Conservation (phyloP, 2,888 invertebrate species). For the Neuroscelio doddi region DNA sequence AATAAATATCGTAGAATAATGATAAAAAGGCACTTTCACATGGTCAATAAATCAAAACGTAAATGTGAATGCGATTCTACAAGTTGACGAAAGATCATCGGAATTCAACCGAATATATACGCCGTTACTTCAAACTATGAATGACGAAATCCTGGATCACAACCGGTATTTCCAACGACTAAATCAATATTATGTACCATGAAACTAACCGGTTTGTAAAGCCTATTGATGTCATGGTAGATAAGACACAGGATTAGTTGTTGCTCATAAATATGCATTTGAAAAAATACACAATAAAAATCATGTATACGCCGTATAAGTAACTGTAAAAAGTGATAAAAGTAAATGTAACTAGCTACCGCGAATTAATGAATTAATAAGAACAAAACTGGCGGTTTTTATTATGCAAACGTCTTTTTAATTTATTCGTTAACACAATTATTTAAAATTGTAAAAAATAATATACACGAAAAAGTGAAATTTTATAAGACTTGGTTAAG, state of each 20-base stretch:
- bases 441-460: no score
- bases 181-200: conserved; percentile 28
- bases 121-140: conserved; percentile 12
- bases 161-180: conserved; percentile 33
- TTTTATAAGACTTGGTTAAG: no score
- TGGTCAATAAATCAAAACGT: no score
- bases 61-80: no score
- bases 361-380: conserved; percentile 20
- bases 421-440: no score
- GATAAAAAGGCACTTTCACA: no score
- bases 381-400: not conserved
- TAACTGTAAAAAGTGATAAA: conserved; percentile 39
- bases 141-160: conserved; percentile 41
- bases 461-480: no score
- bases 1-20: conserved; percentile 82
- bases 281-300: conserved; percentile 28
- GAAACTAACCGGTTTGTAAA: conserved; percentile 42
- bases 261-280: conserved; percentile 36
- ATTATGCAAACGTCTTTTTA: not conserved
- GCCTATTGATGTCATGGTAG: conserved; percentile 37
- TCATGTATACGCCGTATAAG: conserved; percentile 2
- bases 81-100: not conserved
- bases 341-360: conserved; percentile 19
- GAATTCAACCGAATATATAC: not conserved
- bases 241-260: conserved; percentile 35